phyloP scores from a whole-genome alignment of 2,888 invertebrate genomes.

The Prenolepis imparis region DNA sequence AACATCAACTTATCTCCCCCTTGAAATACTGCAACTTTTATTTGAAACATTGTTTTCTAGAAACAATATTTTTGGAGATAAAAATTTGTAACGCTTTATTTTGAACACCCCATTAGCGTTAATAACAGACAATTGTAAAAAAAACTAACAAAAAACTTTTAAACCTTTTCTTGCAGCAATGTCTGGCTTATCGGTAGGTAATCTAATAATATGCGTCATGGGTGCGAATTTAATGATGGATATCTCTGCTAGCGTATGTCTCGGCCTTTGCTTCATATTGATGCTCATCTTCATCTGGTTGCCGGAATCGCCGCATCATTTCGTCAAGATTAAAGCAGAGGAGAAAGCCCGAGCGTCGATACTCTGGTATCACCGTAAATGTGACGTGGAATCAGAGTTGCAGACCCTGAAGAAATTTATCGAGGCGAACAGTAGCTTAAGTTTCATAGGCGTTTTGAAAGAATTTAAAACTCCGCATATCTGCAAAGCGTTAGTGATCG shows the following conservation, averaged over 20 bases:
- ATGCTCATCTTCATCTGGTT: constrained; percentile 75
- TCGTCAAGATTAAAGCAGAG: constrained; percentile 66
- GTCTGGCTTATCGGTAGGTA: constrained; percentile 78
- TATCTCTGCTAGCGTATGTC: constrained; percentile 72
- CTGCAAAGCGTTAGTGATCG: constrained; percentile 76
- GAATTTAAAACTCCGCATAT: constrained; percentile 68
- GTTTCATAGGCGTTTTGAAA: constrained; percentile 52
- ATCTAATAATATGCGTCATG: constrained; percentile 78
- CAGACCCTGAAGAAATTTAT: constrained; percentile 75
- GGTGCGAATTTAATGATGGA: constrained; percentile 79
- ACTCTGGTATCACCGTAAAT: constrained; percentile 78
- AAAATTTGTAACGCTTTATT: no score
- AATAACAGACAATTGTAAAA: not conserved
- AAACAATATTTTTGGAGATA: no score
- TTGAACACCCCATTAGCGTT: no score
- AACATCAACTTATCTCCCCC: no score
- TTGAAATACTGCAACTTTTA: no score
- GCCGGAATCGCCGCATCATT: constrained; percentile 82
- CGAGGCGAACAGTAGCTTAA: constrained; percentile 59
- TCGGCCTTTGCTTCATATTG: constrained; percentile 72
- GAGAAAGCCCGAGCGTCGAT: constrained; percentile 77
- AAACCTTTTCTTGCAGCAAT: constrained; percentile 47
- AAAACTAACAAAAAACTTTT: not conserved
- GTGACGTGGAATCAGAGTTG: constrained; percentile 75
- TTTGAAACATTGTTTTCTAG: no score